Evolutionary conservation across 2,113 vertebrate genomes (phyloP).

Genomic region (Nymphicus hollandicus): DNA sequence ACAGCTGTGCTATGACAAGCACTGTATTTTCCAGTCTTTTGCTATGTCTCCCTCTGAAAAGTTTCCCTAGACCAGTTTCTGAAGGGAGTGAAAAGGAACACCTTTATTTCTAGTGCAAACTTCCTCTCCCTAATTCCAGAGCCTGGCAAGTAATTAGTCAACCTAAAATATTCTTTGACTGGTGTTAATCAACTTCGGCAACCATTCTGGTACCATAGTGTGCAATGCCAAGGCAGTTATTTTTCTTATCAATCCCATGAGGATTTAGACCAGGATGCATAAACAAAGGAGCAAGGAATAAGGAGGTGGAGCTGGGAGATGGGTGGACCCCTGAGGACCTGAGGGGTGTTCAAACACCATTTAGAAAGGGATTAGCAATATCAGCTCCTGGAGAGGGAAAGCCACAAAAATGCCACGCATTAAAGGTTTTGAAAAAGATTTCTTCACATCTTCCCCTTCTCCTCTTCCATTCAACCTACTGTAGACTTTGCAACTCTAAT

Average conservation of each 20-base stretch:
- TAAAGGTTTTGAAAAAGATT: constrained; percentile 21
- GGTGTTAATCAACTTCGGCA: neutral
- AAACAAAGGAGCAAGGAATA: constrained; percentile 38
- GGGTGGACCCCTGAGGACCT: constrained; percentile 25
- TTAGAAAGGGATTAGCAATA: constrained; percentile 49
- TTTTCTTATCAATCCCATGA: constrained; percentile 20
- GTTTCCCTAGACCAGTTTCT: neutral
- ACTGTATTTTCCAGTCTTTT: neutral
- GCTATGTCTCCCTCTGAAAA: neutral
- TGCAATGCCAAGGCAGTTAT: neutral
- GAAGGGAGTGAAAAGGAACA: neutral
- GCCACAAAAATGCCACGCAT: constrained; percentile 9
- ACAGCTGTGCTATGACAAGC: neutral
- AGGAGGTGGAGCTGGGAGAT: constrained; percentile 11
- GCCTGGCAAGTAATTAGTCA: neutral
- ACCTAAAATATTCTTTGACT: neutral
- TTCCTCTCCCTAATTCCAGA: neutral
- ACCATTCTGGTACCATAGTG: neutral
- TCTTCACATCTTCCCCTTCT: constrained; percentile 3
- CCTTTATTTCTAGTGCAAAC: neutral
- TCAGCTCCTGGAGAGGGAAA: constrained; percentile 14
- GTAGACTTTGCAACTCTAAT: constrained; percentile 12
- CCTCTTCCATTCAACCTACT: neutral
- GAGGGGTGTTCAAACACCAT: constrained; percentile 11
- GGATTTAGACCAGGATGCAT: constrained; percentile 45